These are phyloP conservation scores for Platysternon megacephalum DNA, from an alignment of 2,113 vertebrate species.

Conservation along the genomic window DNA sequence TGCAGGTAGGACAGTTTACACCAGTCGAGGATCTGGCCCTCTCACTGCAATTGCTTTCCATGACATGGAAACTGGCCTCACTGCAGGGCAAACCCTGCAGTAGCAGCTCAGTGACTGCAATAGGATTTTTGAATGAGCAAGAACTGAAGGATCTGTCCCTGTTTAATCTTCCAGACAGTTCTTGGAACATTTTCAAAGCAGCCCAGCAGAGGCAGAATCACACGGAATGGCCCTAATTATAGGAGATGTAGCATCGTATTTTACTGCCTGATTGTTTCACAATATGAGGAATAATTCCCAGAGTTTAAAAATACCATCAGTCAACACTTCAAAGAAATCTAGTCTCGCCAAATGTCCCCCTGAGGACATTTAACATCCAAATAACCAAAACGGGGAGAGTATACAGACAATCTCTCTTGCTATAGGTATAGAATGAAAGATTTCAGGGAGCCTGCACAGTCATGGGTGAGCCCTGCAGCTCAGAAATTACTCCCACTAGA, in stretches of 20 bases:
- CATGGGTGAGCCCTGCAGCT: not conserved
- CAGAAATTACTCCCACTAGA: accelerated
- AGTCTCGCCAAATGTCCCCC: not conserved
- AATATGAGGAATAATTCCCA: constrained; percentile 3
- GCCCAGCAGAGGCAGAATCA: not conserved
- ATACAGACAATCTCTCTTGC: accelerated
- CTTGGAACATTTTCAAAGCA: not conserved
- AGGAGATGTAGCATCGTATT: not conserved
- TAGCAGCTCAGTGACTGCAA: not conserved
- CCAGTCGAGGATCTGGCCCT: not conserved
- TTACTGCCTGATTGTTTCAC: not conserved
- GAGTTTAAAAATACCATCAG: not conserved
- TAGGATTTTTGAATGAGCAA: not conserved
- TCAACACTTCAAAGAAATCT: not conserved
- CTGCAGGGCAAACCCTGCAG: not conserved
- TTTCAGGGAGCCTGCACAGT: not conserved
- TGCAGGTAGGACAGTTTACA: not conserved
- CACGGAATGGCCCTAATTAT: constrained; percentile 29
- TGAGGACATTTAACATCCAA: constrained; percentile 6
- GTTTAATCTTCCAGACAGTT: not conserved
- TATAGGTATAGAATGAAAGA: accelerated
- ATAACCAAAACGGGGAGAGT: not conserved
- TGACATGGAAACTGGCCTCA: not conserved
- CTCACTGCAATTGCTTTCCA: not conserved
- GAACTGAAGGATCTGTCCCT: accelerated